These are phyloP conservation scores for Chaenocephalus aceratus DNA, from an alignment of 2,113 vertebrate genomes.

Conservation along the genomic window DNA sequence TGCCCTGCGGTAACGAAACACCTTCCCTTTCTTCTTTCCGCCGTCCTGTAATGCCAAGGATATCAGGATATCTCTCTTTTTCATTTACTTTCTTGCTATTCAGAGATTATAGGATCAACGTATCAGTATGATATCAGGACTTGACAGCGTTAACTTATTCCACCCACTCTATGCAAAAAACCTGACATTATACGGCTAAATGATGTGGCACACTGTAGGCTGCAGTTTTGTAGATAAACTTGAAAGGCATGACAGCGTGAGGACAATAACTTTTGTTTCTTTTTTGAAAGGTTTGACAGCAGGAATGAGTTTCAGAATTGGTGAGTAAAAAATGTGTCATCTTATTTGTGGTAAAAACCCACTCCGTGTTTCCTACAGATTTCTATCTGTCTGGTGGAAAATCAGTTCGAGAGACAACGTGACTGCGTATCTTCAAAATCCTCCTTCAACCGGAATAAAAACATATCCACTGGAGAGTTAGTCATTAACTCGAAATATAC, in stretches of 20 bases:
- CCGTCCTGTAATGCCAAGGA: constrained; percentile 42
- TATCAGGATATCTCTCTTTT: constrained; percentile 41
- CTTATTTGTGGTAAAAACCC: constrained; percentile 52
- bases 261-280: constrained; percentile 26
- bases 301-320: constrained; percentile 33
- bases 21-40: constrained; percentile 48
- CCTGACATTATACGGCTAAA: constrained; percentile 41
- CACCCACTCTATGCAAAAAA: constrained; percentile 46
- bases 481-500: neutral
- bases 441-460: neutral
- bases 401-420: constrained; percentile 10
- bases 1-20: constrained; percentile 54
- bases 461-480: neutral
- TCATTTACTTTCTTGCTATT: constrained; percentile 46
- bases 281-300: constrained; percentile 38
- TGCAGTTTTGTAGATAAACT: constrained; percentile 30
- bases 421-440: constrained; percentile 1
- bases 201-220: constrained; percentile 28
- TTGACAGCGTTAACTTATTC: constrained; percentile 67
- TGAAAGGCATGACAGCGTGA: constrained; percentile 10
- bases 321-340: constrained; percentile 26
- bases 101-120: constrained; percentile 39
- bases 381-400: constrained; percentile 4
- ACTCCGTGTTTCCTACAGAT: constrained; percentile 23
- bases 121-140: constrained; percentile 59